These are phyloP conservation scores for Drosophila tanythrix DNA, from an alignment of 2,888 invertebrate species.

Conservation along the genomic window DNA sequence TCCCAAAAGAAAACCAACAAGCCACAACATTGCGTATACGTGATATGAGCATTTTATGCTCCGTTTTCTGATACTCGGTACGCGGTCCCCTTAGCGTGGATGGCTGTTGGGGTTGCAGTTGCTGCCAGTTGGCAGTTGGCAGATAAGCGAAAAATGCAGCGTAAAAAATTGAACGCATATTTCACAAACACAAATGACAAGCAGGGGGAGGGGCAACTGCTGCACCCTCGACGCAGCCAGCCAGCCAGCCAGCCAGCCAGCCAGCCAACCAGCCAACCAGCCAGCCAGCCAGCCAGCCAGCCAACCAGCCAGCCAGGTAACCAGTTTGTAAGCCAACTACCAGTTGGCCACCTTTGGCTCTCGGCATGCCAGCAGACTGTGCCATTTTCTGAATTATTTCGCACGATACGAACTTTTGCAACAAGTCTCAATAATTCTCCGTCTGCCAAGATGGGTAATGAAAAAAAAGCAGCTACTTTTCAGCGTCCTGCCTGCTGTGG, in stretches of 20 bases:
- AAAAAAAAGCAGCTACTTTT: conserved; percentile 46
- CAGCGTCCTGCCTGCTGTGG: conserved; percentile 11
- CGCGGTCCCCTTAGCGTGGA: conserved; percentile 8
- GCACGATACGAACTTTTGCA: conserved; percentile 77
- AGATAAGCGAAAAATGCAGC: conserved; percentile 79
- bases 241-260: conserved; percentile 6
- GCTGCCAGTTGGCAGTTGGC: conserved; percentile 45
- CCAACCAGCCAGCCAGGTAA: conserved; percentile 30
- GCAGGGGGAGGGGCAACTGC: conserved; percentile 18
- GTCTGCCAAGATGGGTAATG: conserved; percentile 61
- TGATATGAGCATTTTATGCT: conserved; percentile 67
- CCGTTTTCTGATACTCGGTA: conserved; percentile 36
- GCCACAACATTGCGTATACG: conserved; percentile 80
- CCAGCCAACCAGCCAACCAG: conserved; percentile 21
- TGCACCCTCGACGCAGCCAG: conserved; percentile 9
- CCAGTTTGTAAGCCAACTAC: conserved; percentile 36
- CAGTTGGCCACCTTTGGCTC: conserved; percentile 44
- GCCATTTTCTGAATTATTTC: conserved; percentile 77
- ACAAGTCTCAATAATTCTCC: conserved; percentile 78
- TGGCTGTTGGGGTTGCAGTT: conserved; percentile 2
- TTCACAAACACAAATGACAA: conserved; percentile 76
- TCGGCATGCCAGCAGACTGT: conserved; percentile 44
- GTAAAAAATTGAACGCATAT: conserved; percentile 80
- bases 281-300: conserved; percentile 28
- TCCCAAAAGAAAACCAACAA: conserved; percentile 67